Percentiles rank a stretch among this genome's conserved stretches.
Evolutionary conservation across 2,888 invertebrate species (phyloP).

Genomic region (Parthenolecanium corni): DNA sequence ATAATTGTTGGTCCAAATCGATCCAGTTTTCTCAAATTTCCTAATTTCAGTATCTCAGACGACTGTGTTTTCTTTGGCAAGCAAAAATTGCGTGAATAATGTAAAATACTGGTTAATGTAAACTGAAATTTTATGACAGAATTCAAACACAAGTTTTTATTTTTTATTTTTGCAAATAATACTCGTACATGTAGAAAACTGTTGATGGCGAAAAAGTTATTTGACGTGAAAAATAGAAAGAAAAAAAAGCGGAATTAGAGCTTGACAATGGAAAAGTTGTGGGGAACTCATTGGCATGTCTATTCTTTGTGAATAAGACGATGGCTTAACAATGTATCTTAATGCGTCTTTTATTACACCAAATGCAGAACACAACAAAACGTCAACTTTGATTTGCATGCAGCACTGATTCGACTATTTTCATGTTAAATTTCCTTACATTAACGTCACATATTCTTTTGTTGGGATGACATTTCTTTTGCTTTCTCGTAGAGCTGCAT

Average conservation of each 20-base stretch:
- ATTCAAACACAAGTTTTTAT: no score
- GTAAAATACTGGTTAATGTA: no score
- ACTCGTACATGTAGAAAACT: no score
- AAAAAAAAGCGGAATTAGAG: constrained; percentile 11
- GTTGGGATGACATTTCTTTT: constrained; percentile 18
- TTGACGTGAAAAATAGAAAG: background rate
- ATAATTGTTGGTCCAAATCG: no score
- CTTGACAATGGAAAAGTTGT: background rate
- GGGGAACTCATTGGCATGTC: constrained; percentile 11
- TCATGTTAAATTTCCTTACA: constrained; percentile 20
- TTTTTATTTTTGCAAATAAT: no score
- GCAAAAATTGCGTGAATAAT: no score
- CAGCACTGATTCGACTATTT: constrained; percentile 25
- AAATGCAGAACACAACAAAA: constrained; percentile 17
- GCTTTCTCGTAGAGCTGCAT: constrained; percentile 11
- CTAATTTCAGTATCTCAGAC: no score
- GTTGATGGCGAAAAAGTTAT: background rate
- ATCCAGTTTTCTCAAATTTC: no score
- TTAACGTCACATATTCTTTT: constrained; percentile 25
- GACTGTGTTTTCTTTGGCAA: no score
- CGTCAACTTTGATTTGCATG: constrained; percentile 28
- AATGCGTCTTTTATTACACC: constrained; percentile 26
- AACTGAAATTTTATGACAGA: no score
- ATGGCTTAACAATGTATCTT: constrained; percentile 21
- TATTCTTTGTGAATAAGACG: constrained; percentile 12